These are phyloP conservation scores for Hydrolagus affinis DNA, from an alignment of 2,113 vertebrate species.

Conservation along the genomic window DNA sequence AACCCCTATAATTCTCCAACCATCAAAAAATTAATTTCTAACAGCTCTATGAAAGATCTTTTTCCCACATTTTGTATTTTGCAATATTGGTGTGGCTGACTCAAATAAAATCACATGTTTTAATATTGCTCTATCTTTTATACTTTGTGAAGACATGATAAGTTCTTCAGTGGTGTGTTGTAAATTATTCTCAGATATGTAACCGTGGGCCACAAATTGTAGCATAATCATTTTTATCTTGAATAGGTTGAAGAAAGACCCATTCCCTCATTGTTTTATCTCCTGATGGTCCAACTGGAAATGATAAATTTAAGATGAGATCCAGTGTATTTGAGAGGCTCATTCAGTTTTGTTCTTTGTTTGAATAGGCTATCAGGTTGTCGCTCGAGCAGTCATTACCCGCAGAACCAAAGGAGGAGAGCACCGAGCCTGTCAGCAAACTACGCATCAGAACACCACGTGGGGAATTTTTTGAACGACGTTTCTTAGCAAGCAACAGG, in stretches of 20 bases:
- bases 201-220: neutral
- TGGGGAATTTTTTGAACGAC: slow-evolving; percentile 88
- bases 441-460: slow-evolving; percentile 88
- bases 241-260: neutral
- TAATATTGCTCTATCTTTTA: too few relatives aligned
- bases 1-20: too few relatives aligned
- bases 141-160: too few relatives aligned
- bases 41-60: too few relatives aligned
- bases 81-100: too few relatives aligned
- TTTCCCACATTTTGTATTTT: too few relatives aligned
- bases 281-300: neutral
- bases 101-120: too few relatives aligned
- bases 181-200: slow-evolving; percentile 5
- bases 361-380: slow-evolving; percentile 79
- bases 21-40: too few relatives aligned
- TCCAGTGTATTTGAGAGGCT: slow-evolving; percentile 28
- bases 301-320: slow-evolving; percentile 6
- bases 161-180: neutral
- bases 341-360: slow-evolving; percentile 34
- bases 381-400: slow-evolving; percentile 90
- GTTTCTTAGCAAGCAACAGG: slow-evolving; percentile 86
- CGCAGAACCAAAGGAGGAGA: slow-evolving; percentile 79
- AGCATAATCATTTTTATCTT: neutral
- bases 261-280: neutral
- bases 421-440: slow-evolving; percentile 82